phyloP scores from a whole-genome alignment of 2,888 invertebrate genomes.

The Rhagophthalmus giganteus region DNA sequence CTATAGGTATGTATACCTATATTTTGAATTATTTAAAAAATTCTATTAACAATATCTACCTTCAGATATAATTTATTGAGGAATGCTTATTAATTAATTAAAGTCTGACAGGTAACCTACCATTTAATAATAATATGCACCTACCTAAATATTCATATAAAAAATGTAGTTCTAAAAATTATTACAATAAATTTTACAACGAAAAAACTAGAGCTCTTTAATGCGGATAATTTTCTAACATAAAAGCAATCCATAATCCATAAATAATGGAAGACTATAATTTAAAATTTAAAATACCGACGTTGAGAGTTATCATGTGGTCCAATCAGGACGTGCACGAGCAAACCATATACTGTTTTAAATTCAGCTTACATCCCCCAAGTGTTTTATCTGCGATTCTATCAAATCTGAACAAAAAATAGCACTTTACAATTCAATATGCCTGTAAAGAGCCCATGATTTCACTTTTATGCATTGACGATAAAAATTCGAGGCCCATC shows the following conservation, averaged over 20 bases:
- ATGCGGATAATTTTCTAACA: constrained; percentile 43
- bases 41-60: no score
- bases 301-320: constrained; percentile 39
- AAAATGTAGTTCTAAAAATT: constrained; percentile 8
- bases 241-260: constrained; percentile 44
- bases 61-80: no score
- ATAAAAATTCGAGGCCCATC: no score
- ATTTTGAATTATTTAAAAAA: no score
- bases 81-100: no score
- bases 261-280: constrained; percentile 45
- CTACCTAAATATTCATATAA: neutral
- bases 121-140: neutral
- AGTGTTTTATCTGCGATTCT: constrained; percentile 31
- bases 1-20: no score
- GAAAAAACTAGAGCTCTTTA: constrained; percentile 27
- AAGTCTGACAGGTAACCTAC: neutral
- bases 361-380: constrained; percentile 39
- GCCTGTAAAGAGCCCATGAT: constrained; percentile 9
- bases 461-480: no score
- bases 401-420: constrained; percentile 44
- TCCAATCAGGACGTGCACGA: constrained; percentile 41
- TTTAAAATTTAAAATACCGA: constrained; percentile 45
- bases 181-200: constrained; percentile 12
- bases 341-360: constrained; percentile 39
- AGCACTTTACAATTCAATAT: constrained; percentile 46